Base-by-base conservation (phyloP, 2,888 invertebrate genomes). In the Cotesia congregata region DNA sequence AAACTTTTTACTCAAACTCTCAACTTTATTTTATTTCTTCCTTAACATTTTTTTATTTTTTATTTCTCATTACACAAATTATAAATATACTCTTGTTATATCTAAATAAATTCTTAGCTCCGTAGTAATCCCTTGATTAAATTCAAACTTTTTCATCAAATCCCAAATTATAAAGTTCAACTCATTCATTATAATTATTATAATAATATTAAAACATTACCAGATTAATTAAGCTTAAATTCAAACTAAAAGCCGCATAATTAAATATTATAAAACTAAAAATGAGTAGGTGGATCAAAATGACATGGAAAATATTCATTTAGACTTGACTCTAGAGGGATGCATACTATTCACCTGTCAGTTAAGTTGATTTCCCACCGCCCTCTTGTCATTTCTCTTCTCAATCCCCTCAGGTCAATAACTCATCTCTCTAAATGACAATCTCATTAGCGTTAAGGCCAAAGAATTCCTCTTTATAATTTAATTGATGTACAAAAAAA, bases 301-400 rank as follows among this genome's bases (percentile, higher is more conserved):
- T 70, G 64, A 70, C 70, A 69, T 61, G 40, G 39, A 50, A 75
- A 75, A 74, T 69, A 74, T 68, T 39, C 41, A 20, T 67, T 65
- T 12, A 12, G 9, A 15, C 38, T 41, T 20, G 78, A 74, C 78
- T 83, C 82, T 81, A 78, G 65, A 79, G 80, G 79, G 80, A 81
- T 75, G 74, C 60, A 77, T 78, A 81, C 81, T 80, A 82, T 83
- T 85, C 82, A 82, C 81, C 78, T 83, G 85, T 83, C 85, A 82
- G 72, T 79, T 79, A 39, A 73, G 62, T 75, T 80, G 78, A 70
- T 50, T 77, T 72, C 67, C 78, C 80, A 77, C 65, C 78, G 59
- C 65, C 72, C 30, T 41, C 59, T 65, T 65, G 41, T 64, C 17
- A 72, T 50, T 40, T 60, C 7, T 20, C 15, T 41, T 50, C 41